phyloP scores from a whole-genome alignment of 2,888 invertebrate genomes.

The Nipponacmea schrenckii region DNA sequence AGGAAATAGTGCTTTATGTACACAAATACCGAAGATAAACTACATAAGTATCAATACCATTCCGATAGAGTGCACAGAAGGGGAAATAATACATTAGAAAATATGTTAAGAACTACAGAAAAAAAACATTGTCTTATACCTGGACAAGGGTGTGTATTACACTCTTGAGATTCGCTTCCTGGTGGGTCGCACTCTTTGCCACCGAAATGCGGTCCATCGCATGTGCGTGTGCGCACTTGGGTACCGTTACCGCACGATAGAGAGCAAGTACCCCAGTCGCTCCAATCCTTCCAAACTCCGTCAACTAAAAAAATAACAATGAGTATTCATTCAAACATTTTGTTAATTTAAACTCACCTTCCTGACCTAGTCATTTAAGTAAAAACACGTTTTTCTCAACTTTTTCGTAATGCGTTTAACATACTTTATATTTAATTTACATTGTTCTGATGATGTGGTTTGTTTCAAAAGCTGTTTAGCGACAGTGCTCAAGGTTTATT shows the following conservation, averaged over 20 bases:
- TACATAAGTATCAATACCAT: too few species aligned
- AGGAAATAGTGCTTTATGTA: too few species aligned
- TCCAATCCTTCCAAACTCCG: constrained; percentile 50
- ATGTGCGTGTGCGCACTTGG: constrained; percentile 46
- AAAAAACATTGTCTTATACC: constrained; percentile 31
- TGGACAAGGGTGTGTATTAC: constrained; percentile 54
- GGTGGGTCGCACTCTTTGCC: constrained; percentile 45
- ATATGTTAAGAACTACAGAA: too few species aligned
- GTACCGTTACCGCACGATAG: constrained; percentile 54
- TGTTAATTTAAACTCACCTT: background rate
- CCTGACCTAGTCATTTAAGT: background rate
- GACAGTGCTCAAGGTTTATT: too few species aligned
- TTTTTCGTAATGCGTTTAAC: too few species aligned
- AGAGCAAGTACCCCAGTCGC: constrained; percentile 51
- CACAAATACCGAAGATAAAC: too few species aligned
- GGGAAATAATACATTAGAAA: too few species aligned
- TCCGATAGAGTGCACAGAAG: too few species aligned
- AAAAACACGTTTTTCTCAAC: background rate
- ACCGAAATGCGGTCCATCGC: constrained; percentile 47
- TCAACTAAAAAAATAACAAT: constrained; percentile 37
- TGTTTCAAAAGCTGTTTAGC: too few species aligned
- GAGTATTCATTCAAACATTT: background rate
- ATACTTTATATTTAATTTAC: too few species aligned
- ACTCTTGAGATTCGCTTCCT: constrained; percentile 37
- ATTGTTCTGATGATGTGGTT: too few species aligned